Base-by-base conservation (phyloP, 2,113 vertebrate genomes). In the Xiphophorus couchianus region DNA sequence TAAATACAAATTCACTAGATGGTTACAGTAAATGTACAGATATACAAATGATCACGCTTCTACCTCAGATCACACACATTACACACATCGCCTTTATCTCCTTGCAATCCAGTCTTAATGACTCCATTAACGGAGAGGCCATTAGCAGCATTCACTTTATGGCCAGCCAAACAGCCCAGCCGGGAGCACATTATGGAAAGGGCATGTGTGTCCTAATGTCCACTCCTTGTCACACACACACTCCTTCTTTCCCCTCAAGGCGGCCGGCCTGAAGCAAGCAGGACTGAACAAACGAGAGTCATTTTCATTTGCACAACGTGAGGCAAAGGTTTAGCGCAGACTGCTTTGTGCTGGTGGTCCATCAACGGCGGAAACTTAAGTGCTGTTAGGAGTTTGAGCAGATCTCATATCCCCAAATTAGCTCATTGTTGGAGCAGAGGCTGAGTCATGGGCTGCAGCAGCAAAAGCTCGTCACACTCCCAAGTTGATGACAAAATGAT, bases 111-210 rank as follows among this genome's bases (percentile, higher is more conserved):
- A 83, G 71, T 90, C 86, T 88, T 92, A 93, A 93, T 89, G 91
- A 93, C 73, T 93, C 89, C 91, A 93, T 93, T 92, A 93, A 93
- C 85, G 28, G 72, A 76, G 67, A 88, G 82, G 88, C 90, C 90
- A 93, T 93, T 93, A 92, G 89, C 76, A 13, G 89, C 78, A 89
- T 88, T 87, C 83, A 74, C 89, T 93, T 93, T 92, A 92, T 84
- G 85, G 80, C 66, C 86, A 81, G 78, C 77, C 78, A 89, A 91
- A 93, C 90, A 91, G 84, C 86, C 79, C 90, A 91, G 91, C 72
- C 31, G 82, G 90, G 90, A 91, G 88, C 87, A 82, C 83, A 86
- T 90, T 90, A 87, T 80, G 73, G 76, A 90, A 87, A 91, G 84
- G 87, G 84, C 88, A 90, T 86, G 86, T 79, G 83, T 86, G 85